Evolutionary conservation across 2,113 vertebrate species (phyloP).

Genomic region (Narcine bancroftii): DNA sequence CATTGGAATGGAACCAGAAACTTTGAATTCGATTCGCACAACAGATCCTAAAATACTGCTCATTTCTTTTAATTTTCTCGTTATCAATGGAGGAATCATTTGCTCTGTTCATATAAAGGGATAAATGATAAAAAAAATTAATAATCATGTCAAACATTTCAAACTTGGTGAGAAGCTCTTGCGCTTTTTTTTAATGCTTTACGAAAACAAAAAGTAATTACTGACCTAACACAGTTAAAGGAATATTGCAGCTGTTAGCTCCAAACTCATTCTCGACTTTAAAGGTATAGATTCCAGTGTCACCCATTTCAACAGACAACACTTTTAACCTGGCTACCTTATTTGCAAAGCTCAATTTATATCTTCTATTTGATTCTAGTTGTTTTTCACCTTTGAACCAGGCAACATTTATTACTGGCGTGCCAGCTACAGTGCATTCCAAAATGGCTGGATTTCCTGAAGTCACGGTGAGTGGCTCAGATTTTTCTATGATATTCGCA

Average conservation of each 20-base stretch:
- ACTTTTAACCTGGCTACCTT: constrained; percentile 83
- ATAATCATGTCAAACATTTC: background rate
- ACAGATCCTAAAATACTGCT: constrained; percentile 66
- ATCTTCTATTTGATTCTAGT: constrained; percentile 81
- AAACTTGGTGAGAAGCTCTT: constrained; percentile 28
- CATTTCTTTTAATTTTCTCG: constrained; percentile 79
- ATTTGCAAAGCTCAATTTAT: constrained; percentile 86
- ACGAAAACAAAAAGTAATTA: constrained; percentile 42
- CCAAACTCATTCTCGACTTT: constrained; percentile 91
- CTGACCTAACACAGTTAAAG: constrained; percentile 86
- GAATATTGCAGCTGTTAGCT: constrained; percentile 76
- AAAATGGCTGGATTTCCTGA: constrained; percentile 81
- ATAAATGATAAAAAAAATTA: background rate
- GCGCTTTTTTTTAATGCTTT: background rate
- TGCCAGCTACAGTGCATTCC: constrained; percentile 84
- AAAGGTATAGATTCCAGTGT: constrained; percentile 82
- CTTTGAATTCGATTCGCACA: constrained; percentile 77
- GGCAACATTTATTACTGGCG: constrained; percentile 87
- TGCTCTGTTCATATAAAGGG: constrained; percentile 71
- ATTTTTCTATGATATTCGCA: constrained; percentile 81
- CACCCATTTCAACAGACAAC: constrained; percentile 75
- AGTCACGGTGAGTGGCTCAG: constrained; percentile 84
- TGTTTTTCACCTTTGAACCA: constrained; percentile 89
- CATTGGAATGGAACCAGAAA: constrained; percentile 92
- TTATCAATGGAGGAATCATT: constrained; percentile 83